Percentiles rank a stretch among this genome's conserved stretches.
Conservation (phyloP, 1,140 invertebrate species). For the Eubasilissa regina region DNA sequence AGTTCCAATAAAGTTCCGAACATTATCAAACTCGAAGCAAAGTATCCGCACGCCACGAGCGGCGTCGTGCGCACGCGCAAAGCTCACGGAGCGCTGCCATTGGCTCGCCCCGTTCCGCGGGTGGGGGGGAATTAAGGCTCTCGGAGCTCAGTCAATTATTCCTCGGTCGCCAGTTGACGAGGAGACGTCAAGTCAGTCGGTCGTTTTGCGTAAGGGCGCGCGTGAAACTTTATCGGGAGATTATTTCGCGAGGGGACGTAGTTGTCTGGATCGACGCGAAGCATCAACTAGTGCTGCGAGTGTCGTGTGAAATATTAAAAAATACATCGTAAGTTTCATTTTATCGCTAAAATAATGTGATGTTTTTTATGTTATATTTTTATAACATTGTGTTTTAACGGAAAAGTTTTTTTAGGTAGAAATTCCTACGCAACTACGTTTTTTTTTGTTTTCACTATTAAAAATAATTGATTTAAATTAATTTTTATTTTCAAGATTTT, state of each 20-base stretch:
- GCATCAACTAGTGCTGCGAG: slow-evolving; percentile 15
- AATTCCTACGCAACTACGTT: not conserved
- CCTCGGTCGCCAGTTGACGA: slow-evolving; percentile 28
- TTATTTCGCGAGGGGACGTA: slow-evolving; percentile 33
- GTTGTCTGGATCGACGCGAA: not conserved
- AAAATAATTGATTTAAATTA: not conserved
- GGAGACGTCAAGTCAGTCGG: slow-evolving; percentile 4
- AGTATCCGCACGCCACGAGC: slow-evolving; percentile 5
- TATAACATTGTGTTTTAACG: not conserved
- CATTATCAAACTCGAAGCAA: slow-evolving; percentile 18
- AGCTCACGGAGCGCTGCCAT: slow-evolving; percentile 15
- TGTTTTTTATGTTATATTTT: not conserved
- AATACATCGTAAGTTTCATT: slow-evolving; percentile 16
- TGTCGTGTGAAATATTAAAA: slow-evolving; percentile 12
- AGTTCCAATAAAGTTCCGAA: slow-evolving; percentile 1
- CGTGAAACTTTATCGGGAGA: not conserved
- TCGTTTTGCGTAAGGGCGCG: not conserved
- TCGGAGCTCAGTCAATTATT: slow-evolving; percentile 16
- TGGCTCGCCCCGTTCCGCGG: not conserved
- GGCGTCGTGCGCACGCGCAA: not conserved
- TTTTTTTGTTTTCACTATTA: not conserved
- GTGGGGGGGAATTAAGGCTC: not conserved
- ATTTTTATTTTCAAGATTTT: not conserved
- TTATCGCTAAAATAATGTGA: not conserved
- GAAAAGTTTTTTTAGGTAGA: slow-evolving; percentile 21